Evolutionary conservation across 2,113 vertebrate species (phyloP), one percentile per base, ranked within the genome.

Genomic region (Sapajus apella): DNA sequence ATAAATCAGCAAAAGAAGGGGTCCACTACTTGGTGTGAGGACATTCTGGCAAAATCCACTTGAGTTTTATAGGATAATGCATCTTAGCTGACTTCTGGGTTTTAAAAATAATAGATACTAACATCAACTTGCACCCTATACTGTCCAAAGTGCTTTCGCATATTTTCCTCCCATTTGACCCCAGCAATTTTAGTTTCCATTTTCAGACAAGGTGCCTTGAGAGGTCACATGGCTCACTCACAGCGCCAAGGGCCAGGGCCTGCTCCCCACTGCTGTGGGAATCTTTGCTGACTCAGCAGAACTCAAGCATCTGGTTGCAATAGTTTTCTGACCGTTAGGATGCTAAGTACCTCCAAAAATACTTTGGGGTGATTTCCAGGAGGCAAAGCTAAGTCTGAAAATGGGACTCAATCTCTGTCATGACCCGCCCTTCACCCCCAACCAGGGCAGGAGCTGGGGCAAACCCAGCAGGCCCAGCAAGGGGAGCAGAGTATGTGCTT

Each of bases 281-380:
- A 27, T n/a, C 18, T 91, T 47, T 73, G 90, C 86, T 68, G 95
- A 87, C 77, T 92, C 96, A 88, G 94, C 72, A 68, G 52, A 90
- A 85, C 45, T 18, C 37, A 85, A 91, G 90, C 84, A 55, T 88
- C 94, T 92, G 84, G 40, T 84, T 88, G 83, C 68, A 87, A 21
- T 37, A 20, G 47, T 80, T 43, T 52, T 45, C 47, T 56, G 61
- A 97, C 86, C 52, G 0, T 94, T 95, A 93, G 56, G 40, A 82
- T 43, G 64, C 50, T 93, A 81, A 95, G n/a, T 95, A 89, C 32
- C 55, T 95, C 85, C 89, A 73, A 89, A 97, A 93, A 95, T 86
- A 88, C 45, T 14, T 3, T 23, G 37, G 9, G 23, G 76, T 94
- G 70, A 16, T 40, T 94, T 94, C 77, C 47, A 87, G 68, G 80